Percentiles rank a stretch among this genome's conserved stretches.
These are phyloP conservation scores for Motacilla alba DNA, from an alignment of 2,113 vertebrate genomes.

Conservation along the genomic window DNA sequence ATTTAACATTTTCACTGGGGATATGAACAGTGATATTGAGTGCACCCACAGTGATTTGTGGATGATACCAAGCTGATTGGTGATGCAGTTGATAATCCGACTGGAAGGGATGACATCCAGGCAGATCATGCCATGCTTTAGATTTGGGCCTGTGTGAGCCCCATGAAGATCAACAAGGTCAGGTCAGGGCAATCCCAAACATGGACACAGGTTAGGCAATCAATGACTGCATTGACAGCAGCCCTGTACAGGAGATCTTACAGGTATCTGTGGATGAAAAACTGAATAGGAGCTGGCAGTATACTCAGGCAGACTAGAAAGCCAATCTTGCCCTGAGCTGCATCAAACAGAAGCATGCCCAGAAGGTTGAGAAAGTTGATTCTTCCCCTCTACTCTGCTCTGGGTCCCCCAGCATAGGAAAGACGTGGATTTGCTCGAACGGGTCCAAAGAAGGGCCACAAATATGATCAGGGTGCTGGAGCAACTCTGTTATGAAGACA, in stretches of 20 bases:
- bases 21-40: not conserved
- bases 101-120: not conserved
- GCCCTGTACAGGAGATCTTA: not conserved
- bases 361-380: not conserved
- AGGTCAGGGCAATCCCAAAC: accelerated
- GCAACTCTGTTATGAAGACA: not conserved
- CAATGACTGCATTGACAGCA: not conserved
- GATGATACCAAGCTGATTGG: not conserved
- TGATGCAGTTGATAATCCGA: not conserved
- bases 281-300: not conserved
- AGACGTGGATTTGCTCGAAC: not conserved
- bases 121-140: not conserved
- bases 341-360: not conserved
- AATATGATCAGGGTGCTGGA: not conserved
- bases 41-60: not conserved
- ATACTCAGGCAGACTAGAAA: not conserved
- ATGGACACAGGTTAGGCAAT: accelerated
- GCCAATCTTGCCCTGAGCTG: not conserved
- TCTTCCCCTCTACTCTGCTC: not conserved
- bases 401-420: not conserved
- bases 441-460: not conserved
- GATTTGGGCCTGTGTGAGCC: not conserved
- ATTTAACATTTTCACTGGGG: not conserved
- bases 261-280: not conserved
- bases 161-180: not conserved